Conservation (phyloP, 1,140 invertebrate species). For the Propsilocerus akamusi region DNA sequence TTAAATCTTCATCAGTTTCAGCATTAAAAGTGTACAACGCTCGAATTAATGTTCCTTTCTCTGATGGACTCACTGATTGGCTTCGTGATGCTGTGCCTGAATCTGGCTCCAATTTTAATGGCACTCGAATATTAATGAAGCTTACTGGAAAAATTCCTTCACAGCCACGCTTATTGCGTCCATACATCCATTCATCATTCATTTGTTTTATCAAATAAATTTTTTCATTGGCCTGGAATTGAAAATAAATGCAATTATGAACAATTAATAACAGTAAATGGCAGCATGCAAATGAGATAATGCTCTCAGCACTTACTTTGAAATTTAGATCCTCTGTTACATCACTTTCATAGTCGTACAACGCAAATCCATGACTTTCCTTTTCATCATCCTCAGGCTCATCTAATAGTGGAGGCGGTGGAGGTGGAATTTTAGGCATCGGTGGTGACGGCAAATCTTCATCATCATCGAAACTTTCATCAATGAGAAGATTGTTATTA, state of each 20-base stretch:
- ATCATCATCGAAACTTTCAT: constrained; percentile 1
- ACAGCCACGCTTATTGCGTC: constrained; percentile 34
- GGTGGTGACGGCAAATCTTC: constrained; percentile 36
- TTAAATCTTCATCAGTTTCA: constrained; percentile 36
- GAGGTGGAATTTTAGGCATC: constrained; percentile 56
- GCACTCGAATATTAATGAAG: constrained; percentile 58
- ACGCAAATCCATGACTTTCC: constrained; percentile 45
- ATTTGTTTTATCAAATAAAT: constrained; percentile 45
- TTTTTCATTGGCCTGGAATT: constrained; percentile 43
- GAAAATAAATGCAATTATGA: background rate
- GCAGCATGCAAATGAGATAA: background rate
- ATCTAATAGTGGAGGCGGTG: constrained; percentile 35
- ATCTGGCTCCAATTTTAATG: constrained; percentile 30
- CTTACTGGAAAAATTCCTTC: constrained; percentile 66
- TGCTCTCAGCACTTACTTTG: constrained; percentile 34
- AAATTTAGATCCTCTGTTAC: constrained; percentile 53
- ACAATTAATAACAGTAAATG: background rate
- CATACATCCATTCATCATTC: constrained; percentile 65
- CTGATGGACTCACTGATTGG: constrained; percentile 7
- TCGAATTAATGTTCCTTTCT: constrained; percentile 21
- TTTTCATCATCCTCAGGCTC: constrained; percentile 14
- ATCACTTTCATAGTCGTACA: constrained; percentile 50
- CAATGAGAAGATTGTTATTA: background rate
- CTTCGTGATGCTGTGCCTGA: background rate
- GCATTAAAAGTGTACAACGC: constrained; percentile 42